phyloP scores from a whole-genome alignment of 2,797 vertebrate genomes.

The Dicrostonyx torquatus region DNA sequence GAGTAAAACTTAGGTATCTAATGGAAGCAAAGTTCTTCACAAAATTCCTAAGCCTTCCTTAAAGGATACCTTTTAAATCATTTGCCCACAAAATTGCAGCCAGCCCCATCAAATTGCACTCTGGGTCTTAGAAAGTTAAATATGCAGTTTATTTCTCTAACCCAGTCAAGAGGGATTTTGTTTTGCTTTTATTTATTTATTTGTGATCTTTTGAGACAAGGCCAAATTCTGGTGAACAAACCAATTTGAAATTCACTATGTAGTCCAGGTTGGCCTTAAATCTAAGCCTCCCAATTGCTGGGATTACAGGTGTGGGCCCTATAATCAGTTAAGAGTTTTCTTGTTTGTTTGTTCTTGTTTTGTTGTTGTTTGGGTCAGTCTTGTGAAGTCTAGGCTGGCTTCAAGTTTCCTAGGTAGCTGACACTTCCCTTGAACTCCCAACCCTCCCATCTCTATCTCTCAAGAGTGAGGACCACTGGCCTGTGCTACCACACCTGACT shows the following conservation, averaged over 20 bases:
- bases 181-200: neutral
- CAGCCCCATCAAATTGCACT: neutral
- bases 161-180: neutral
- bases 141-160: slow-evolving; percentile 15
- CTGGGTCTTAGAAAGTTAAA: neutral
- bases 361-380: neutral
- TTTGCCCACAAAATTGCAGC: neutral
- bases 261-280: neutral
- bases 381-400: neutral
- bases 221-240: neutral
- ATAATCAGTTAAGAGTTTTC: neutral
- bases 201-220: neutral
- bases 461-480: neutral
- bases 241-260: neutral
- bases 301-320: neutral
- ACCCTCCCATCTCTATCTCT: neutral
- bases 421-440: neutral
- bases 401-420: neutral
- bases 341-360: neutral
- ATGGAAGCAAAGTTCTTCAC: neutral
- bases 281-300: neutral
- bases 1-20: slow-evolving; percentile 20
- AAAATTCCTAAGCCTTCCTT: neutral
- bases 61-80: neutral
- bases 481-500: neutral